Evolutionary conservation across 2,113 vertebrate species (phyloP), one percentile per base, ranked within the genome.

Genomic region (Marmota monax): DNA sequence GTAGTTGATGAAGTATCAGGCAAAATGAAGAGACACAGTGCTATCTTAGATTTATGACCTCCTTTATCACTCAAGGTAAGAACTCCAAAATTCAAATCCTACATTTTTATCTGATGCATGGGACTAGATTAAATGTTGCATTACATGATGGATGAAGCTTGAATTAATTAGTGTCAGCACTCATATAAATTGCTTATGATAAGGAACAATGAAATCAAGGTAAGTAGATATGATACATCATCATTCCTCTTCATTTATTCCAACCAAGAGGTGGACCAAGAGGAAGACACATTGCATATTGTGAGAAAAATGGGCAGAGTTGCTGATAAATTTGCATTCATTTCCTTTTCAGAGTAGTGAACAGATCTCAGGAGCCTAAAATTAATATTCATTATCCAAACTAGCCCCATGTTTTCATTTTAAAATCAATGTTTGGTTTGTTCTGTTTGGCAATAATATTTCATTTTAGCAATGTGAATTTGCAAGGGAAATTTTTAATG

Each of bases 91-190:
- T 93, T 94, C 70, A 90, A 96, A 85, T 61, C 78, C 69, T 90
- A 76, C 29, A 70, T 78, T 96, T 96, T 93, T 83, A 79, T 90
- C 82, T 82, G 73, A 92, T 88, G 70, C 96, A 70, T 29, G 2
- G 34, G 82, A 91, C 27, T 85, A 90, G 83, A 96, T 96, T 97
- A 96, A 92, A 92, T 42, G 73, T 88, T 94, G 53, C 95, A 61
- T 39, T 85, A 63, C 61, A 78, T 88, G 94, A 96, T 74, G 90
- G 82, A 96, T 97, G 95, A 70, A 92, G 90, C 67, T 58, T 20
- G 67, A 92, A 94, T 96, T 88, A 95, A 97, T 97, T 94, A 96
- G 61, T 85, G 88, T 97, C 88, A 93, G 48, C 23, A 42, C 51
- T 77, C 94, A 92, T 95, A 85, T 70, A 96, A 97, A 96, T 92